Percentiles rank a stretch among this genome's conserved stretches.
phyloP scores from a whole-genome alignment of 2,888 invertebrate genomes.

The Epinotia ramella region DNA sequence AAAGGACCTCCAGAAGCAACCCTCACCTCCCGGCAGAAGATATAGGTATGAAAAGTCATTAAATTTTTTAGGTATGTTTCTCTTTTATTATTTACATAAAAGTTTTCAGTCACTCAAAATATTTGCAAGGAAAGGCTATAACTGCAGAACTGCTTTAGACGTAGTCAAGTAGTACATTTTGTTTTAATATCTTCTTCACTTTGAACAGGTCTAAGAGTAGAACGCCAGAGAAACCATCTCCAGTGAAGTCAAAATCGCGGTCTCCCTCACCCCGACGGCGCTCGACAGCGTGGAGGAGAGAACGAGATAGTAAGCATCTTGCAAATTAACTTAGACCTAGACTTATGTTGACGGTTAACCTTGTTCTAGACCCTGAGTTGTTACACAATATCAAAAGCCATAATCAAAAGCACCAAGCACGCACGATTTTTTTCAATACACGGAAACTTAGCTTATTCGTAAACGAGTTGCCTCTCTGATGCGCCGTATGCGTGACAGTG shows the following conservation, averaged over 20 bases:
- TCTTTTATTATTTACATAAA: too few species aligned
- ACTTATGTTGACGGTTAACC: too few species aligned
- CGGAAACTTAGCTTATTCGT: too few species aligned
- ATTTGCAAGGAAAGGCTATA: too few species aligned
- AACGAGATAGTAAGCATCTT: conserved; percentile 62
- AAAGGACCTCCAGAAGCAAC: conserved; percentile 89
- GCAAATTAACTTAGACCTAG: background rate
- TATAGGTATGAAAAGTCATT: conserved; percentile 84
- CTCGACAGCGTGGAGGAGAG: conserved; percentile 68
- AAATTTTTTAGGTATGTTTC: background rate
- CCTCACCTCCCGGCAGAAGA: conserved; percentile 90
- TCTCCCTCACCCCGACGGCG: conserved; percentile 79
- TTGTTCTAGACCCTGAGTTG: too few species aligned
- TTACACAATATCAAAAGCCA: too few species aligned
- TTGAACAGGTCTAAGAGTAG: conserved; percentile 73
- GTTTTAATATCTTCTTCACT: background rate
- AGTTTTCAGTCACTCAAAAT: too few species aligned
- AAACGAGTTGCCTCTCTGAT: too few species aligned
- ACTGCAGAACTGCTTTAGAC: too few species aligned
- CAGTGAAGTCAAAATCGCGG: conserved; percentile 80
- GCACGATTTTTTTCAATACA: too few species aligned
- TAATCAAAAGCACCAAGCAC: too few species aligned
- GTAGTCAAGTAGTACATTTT: background rate
- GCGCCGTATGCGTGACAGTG: too few species aligned
- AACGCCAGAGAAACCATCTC: conserved; percentile 79